A percentile compares a stretch with the other conserved stretches of the same genome.
phyloP scores from a whole-genome alignment of 2,888 invertebrate genomes.

The Rotaria socialis region DNA sequence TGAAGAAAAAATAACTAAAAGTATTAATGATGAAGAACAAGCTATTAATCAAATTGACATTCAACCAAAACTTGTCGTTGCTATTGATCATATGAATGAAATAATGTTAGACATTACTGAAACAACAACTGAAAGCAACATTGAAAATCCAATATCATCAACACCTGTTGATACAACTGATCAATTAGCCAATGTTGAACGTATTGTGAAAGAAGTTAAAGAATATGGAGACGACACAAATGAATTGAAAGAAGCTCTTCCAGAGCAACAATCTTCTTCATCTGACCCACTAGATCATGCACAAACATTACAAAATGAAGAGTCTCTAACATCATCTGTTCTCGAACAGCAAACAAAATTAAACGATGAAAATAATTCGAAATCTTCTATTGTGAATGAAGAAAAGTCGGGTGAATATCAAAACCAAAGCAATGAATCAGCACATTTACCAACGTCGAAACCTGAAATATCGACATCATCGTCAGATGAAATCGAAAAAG shows the following conservation, averaged over 20 bases:
- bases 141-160: background rate
- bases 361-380: background rate
- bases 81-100: constrained; percentile 4
- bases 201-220: background rate
- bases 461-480: background rate
- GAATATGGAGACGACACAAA: background rate
- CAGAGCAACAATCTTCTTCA: background rate
- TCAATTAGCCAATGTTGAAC: background rate
- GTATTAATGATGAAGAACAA: background rate
- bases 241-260: background rate
- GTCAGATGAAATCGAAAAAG: background rate
- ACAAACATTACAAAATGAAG: background rate
- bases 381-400: background rate
- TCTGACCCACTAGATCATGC: background rate
- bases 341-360: no score
- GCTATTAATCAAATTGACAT: background rate
- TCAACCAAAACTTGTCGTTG: background rate
- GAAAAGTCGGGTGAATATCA: background rate
- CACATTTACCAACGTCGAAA: background rate
- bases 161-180: background rate
- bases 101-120: constrained; percentile 12
- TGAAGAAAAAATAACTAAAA: background rate
- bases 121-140: background rate
- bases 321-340: background rate
- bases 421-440: background rate